Base-by-base conservation (phyloP, 2,113 vertebrate genomes). In the Dicerorhinus sumatrensis region DNA sequence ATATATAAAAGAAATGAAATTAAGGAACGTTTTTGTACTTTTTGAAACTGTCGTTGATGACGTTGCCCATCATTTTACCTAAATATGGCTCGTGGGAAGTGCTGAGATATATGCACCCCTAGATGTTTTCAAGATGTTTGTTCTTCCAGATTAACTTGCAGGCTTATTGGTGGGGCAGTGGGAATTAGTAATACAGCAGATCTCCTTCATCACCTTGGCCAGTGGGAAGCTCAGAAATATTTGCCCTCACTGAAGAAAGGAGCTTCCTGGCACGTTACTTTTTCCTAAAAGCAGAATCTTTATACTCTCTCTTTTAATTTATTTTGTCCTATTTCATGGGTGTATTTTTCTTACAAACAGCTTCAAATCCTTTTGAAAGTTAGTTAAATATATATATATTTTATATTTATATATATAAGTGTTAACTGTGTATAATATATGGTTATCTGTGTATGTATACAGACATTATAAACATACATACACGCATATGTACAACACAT, bases 51-150 rank as follows among this genome's bases (percentile, higher is more conserved):
- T 13, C 42, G 1, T 5, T 9, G 48, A 29, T 62, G 21, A 33
- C 5, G 0, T 54, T 42, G 10, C 12, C 18, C 4, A 4, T 8
- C n/a, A 0, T 33, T 11, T 54, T 18, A 27, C 16, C 39, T 36
- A 56, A 23, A 58, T 14, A 6, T 27, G 12, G 8, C 21, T 62
- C 42, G 0, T 1, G 1, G 36, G 20, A 31, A 31, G 56, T 81
- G 14, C 42, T 85, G 72, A 81, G 39, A 7, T 18, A 17, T 29
- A 1, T 8, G 14, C 3, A 2, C 2, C 13, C 39, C 10, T 1
- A 1, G 8, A 16, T 0, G 0, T 51, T 88, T 75, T 13, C 58
- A 75, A 60, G 51, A 54, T 2, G 0, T 42, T 27, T 48, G n/a
- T 72, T 79, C 88, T 83, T 81, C 39, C 1, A 12, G 14, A 0